Conservation (phyloP, 30 jellyfish, hydroid and myxozoan species). For the Turritopsis rubra region DNA sequence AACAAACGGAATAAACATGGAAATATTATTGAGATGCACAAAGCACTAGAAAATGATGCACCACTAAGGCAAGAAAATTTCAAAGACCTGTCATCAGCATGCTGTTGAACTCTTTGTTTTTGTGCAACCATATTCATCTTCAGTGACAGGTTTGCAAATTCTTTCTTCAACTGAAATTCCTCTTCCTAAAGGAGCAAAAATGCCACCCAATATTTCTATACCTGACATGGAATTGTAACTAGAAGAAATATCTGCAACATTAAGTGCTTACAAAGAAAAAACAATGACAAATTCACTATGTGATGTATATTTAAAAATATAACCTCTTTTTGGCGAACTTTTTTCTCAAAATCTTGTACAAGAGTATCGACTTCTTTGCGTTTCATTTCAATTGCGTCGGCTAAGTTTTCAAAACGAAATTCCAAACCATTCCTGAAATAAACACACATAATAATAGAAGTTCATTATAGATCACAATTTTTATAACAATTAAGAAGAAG, state of each 20-base stretch:
- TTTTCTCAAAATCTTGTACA: conserved; percentile 56
- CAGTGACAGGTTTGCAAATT: conserved; percentile 59
- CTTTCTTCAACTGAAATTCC: conserved; percentile 49
- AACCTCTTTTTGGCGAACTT: conserved; percentile 57
- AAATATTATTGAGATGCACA: too few species aligned
- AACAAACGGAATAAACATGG: background rate
- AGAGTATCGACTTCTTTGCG: conserved; percentile 55
- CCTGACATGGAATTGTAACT: too few species aligned
- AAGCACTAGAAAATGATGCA: too few species aligned
- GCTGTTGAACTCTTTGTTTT: conserved; percentile 41
- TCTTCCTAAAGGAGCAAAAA: conserved; percentile 52
- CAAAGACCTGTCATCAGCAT: conserved; percentile 12
- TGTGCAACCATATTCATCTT: conserved; percentile 64
- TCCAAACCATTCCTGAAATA: conserved; percentile 51
- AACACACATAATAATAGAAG: background rate
- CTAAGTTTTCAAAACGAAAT: conserved; percentile 50
- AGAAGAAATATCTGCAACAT: too few species aligned
- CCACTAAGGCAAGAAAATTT: too few species aligned
- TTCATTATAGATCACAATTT: too few species aligned
- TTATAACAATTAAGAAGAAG: too few species aligned
- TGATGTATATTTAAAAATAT: background rate
- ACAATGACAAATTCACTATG: too few species aligned
- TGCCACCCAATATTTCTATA: background rate
- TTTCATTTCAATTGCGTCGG: conserved; percentile 45
- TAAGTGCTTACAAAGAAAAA: too few species aligned